Base-by-base conservation (phyloP, 2,888 invertebrate species). In the Deilephila elpenor region DNA sequence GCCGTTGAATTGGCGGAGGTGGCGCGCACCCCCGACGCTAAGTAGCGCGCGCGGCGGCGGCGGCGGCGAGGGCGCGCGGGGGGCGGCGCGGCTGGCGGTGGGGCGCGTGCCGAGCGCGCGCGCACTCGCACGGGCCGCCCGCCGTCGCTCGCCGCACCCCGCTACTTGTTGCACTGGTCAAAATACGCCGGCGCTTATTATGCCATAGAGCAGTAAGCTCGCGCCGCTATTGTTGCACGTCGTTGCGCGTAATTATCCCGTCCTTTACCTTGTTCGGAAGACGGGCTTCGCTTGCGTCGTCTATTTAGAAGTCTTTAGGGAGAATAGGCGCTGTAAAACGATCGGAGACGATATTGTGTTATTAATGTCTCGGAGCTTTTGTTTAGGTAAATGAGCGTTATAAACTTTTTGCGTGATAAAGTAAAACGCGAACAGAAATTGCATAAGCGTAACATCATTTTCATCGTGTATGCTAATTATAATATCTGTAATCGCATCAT, bases 1-100 rank as follows among this genome's bases (percentile, higher is more conserved):
- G 91, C 90, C 93, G 91, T 91, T 92, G 89, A 92, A 93, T 93
- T 94, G 93, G 93, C 93, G 93, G 91, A 91, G 93, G 93, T 92
- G 94, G 95, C 95, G 95, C 94, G 95, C 95, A 95, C 95, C 95
- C 95, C 95, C 94, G 91, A 88, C 93, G 95, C 95, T 96, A 95
- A 94, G 96, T 93, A 95, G 87, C 87, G 89, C 89, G 89, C 84
- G 91, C 84, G 88, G 85, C 80, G 86, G 82, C 84, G 86, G 88
- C 83, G 86, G 77, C 76, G 84, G 86, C 87, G 85, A 79, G 81
- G 78, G 84, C 85, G 90, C 89, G 88, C 87, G 79, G 79, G 83
- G 88, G 87, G 80, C 88, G 72, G 92, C 90, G 88, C 89, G 88
- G 56, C 56, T n/a, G 88, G 89, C 88, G 87, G 89, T 86, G 92